A percentile compares a stretch with the other conserved stretches of the same genome.
phyloP scores from a whole-genome alignment of 2,888 invertebrate genomes.

The Zygogramma bicolorata region DNA sequence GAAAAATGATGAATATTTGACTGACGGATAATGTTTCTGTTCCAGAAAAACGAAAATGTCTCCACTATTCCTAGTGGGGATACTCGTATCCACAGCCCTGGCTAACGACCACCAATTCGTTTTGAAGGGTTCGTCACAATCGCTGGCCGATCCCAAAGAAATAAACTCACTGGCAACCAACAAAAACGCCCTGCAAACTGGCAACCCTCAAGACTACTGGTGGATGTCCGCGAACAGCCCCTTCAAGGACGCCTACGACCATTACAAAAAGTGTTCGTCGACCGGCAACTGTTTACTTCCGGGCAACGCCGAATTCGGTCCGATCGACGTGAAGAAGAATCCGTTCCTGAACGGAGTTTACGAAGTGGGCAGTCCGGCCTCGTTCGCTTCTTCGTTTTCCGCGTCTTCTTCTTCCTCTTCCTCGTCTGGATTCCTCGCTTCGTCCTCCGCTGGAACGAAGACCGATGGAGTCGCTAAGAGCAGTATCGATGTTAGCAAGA shows the following conservation, averaged over 20 bases:
- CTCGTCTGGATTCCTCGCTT: slow-evolving; percentile 13
- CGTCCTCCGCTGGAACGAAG: slow-evolving; percentile 31
- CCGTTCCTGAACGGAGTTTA: slow-evolving; percentile 48
- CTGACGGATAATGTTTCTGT: slow-evolving; percentile 26
- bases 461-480: slow-evolving; percentile 32
- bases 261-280: slow-evolving; percentile 61
- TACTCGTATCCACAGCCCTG: slow-evolving; percentile 52
- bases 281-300: slow-evolving; percentile 52
- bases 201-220: slow-evolving; percentile 70
- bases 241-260: slow-evolving; percentile 68
- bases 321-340: slow-evolving; percentile 50
- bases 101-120: slow-evolving; percentile 57
- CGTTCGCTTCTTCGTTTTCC: slow-evolving; percentile 19
- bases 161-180: slow-evolving; percentile 48
- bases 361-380: slow-evolving; percentile 33
- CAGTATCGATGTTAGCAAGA: slow-evolving; percentile 55
- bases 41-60: slow-evolving; percentile 53
- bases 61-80: slow-evolving; percentile 62
- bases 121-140: slow-evolving; percentile 52
- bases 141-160: slow-evolving; percentile 49
- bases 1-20: neutral
- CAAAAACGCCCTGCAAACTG: slow-evolving; percentile 41
- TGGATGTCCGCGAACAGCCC: slow-evolving; percentile 74
- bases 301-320: slow-evolving; percentile 21
- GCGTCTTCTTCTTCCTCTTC: slow-evolving; percentile 15